Evolutionary conservation across 2,797 vertebrate species (phyloP).

Genomic region (Acanthopagrus latus): DNA sequence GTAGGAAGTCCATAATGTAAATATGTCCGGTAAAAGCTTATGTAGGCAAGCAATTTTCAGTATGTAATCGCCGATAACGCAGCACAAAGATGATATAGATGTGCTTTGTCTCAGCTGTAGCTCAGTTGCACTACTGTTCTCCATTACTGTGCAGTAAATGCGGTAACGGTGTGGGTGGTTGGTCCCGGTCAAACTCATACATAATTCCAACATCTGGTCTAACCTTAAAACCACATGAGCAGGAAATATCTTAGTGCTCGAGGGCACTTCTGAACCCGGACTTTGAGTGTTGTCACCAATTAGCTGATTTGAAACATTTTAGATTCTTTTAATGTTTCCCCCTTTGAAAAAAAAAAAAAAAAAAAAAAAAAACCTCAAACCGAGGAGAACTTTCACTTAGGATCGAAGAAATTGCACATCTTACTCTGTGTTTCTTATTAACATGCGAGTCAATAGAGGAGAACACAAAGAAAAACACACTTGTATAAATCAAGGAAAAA

Average conservation of each 20-base stretch:
- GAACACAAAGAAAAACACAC: neutral
- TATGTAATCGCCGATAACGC: neutral
- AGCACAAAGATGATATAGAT: neutral
- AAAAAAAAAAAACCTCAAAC: neutral
- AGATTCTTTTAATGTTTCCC: neutral
- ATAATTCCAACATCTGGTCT: constrained; percentile 2
- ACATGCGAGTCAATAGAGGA: constrained; percentile 17
- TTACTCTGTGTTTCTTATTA: neutral
- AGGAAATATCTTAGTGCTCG: constrained; percentile 1
- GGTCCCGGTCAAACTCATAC: constrained; percentile 7
- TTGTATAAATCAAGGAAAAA: constrained; percentile 18
- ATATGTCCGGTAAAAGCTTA: neutral
- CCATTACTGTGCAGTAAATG: constrained; percentile 2
- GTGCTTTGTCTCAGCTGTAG: neutral
- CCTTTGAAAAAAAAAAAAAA: neutral
- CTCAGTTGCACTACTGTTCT: neutral
- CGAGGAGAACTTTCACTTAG: neutral
- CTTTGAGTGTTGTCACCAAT: constrained; percentile 4
- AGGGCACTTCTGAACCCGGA: constrained; percentile 3
- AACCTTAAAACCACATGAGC: neutral
- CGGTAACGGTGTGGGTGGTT: neutral
- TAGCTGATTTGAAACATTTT: constrained; percentile 2
- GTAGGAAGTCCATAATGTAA: neutral
- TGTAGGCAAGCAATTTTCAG: neutral
- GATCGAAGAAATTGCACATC: neutral